These are phyloP conservation scores for Emydoidea blandingii DNA, from an alignment of 2,797 vertebrate genomes.

Conservation along the genomic window DNA sequence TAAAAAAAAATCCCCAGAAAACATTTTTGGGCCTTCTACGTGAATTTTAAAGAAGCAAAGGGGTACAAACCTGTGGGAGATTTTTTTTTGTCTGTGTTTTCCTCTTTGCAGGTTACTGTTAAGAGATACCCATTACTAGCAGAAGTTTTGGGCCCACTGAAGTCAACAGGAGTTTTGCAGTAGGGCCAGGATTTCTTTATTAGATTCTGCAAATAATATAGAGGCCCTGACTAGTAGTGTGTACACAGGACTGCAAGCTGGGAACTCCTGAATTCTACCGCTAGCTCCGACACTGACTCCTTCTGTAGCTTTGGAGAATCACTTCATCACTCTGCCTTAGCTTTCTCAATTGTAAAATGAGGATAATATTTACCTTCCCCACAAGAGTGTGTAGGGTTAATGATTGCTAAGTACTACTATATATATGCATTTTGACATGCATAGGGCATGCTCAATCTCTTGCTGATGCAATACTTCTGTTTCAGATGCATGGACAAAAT, in stretches of 20 bases:
- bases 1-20: not conserved
- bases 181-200: not conserved
- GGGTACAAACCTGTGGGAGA: not conserved
- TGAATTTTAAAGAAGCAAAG: not conserved
- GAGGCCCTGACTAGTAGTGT: too few species aligned
- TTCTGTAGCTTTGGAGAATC: not conserved
- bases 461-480: constrained; percentile 36
- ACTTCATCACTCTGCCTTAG: not conserved
- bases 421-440: not conserved
- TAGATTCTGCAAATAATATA: not conserved
- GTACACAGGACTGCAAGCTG: not conserved
- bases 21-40: not conserved
- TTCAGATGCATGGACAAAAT: constrained; percentile 12
- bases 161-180: not conserved
- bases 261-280: not conserved
- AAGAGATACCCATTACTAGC: not conserved
- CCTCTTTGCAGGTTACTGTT: not conserved
- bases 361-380: constrained; percentile 2
- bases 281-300: not conserved
- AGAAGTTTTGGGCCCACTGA: not conserved
- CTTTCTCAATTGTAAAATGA: not conserved
- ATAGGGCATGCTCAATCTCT: not conserved
- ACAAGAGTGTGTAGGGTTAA: constrained; percentile 28
- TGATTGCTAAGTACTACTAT: constrained; percentile 6
- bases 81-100: not conserved